phyloP scores from a whole-genome alignment of 2,113 vertebrate genomes.

The Ancistrus triradiatus region DNA sequence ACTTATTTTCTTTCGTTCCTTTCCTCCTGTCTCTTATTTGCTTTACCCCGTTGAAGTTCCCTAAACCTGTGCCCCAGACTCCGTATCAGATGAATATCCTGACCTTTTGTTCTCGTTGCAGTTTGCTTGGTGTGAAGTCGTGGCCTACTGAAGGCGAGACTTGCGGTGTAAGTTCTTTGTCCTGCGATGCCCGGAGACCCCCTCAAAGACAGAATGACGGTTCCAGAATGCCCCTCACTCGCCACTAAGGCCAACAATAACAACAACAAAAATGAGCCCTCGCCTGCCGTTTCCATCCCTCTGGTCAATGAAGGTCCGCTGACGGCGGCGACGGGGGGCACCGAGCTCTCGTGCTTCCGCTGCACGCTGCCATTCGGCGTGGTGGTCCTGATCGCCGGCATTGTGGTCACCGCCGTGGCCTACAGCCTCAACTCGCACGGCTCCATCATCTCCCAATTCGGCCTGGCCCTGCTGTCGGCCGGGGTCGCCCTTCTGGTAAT shows the following conservation, averaged over 20 bases:
- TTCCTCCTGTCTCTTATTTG: too few species aligned
- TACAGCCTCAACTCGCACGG: constrained; percentile 98
- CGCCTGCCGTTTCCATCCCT: constrained; percentile 67
- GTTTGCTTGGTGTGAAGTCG: too few species aligned
- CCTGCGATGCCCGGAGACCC: constrained; percentile 80
- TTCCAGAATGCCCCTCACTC: constrained; percentile 57
- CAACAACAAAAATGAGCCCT: constrained; percentile 47
- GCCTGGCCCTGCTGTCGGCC: constrained; percentile 82
- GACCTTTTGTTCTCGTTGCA: too few species aligned
- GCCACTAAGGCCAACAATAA: constrained; percentile 58
- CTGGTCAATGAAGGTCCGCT: constrained; percentile 87
- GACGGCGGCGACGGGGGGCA: constrained; percentile 86
- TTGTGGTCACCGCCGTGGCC: constrained; percentile 87
- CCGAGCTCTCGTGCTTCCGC: constrained; percentile 93
- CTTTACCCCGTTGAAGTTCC: too few species aligned
- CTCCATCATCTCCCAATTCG: constrained; percentile 92
- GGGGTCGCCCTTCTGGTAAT: constrained; percentile 82
- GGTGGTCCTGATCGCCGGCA: constrained; percentile 88
- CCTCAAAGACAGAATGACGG: constrained; percentile 72
- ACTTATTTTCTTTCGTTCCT: too few species aligned
- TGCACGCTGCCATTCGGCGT: constrained; percentile 91
- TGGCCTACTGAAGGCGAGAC: constrained; percentile 1
- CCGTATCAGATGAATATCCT: too few species aligned
- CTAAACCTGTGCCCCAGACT: too few species aligned
- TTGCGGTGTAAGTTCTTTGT: background rate